Evolutionary conservation across 2,113 vertebrate genomes (phyloP), one percentile per base, ranked within the genome.

Genomic region (Paramormyrops kingsleyae): DNA sequence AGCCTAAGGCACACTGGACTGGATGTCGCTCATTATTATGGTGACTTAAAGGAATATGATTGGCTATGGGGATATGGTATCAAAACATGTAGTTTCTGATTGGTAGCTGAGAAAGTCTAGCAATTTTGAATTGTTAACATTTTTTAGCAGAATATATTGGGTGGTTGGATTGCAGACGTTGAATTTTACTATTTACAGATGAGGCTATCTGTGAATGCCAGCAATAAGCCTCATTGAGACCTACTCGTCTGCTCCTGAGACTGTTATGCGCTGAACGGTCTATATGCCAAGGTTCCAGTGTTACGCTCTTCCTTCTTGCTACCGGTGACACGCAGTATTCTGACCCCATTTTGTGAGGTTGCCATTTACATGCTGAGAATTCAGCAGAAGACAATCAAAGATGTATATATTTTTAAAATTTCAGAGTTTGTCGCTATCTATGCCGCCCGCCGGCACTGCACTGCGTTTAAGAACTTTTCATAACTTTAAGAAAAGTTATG

Each of bases 361-460:
- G 0, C 50, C 19, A 42, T 85, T 85, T 83, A 10, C 50, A 31
- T 35, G 42, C 52, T 7, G 50, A 35, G 24, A 21, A 62, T 88
- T 49, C 59, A 47, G 87, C 87, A 27, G 87, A 49, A 27, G 59
- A 88, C 87, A 88, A 70, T 88, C 87, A 88, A 46, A 39, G 27
- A 12, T 46, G 12, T 88, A 46, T 27, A 84, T 47, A 46, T 44
- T 84, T 24, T 84, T 24, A 5, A 47, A 46, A 47, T 47, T 21
- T 84, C 2, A 24, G 83, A 84, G 35, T 84, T n/a, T 84, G n/a
- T 31, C n/a, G 10, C 27, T 27, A 4, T 1, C 27, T 31, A 31
- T 44, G 15, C 19, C 0, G 42, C 42, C 80, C 0, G 17, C 44
- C 19, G 19, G 53, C 19, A 21, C 19, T 46, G 19, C 35, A 44